Evolutionary conservation across 2,113 vertebrate species (phyloP).

Genomic region (Cnemophilus loriae): DNA sequence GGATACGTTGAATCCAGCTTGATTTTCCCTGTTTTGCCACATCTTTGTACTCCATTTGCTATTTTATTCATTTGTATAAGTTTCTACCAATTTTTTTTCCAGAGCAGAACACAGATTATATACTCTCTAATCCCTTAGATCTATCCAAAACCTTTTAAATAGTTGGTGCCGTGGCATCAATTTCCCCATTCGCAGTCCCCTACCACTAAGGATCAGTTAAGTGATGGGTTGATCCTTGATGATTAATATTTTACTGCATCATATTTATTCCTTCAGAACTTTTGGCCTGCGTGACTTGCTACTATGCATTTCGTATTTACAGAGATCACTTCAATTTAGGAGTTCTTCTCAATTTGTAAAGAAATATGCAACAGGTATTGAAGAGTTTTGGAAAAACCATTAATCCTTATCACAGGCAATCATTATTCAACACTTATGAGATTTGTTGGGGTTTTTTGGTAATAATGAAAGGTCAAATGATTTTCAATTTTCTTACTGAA

Average conservation of each 20-base stretch:
- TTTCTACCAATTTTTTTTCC: neutral
- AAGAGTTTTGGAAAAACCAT: neutral
- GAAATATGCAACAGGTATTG: neutral
- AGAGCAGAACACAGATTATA: neutral
- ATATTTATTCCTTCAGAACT: neutral
- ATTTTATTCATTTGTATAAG: neutral
- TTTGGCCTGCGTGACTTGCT: neutral
- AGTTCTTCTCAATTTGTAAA: neutral
- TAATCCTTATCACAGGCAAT: neutral
- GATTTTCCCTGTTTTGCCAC: neutral
- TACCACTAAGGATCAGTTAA: neutral
- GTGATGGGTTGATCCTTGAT: neutral
- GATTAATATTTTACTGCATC: neutral
- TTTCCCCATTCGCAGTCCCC: neutral
- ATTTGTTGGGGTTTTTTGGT: neutral
- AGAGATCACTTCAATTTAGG: neutral
- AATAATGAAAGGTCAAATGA: neutral
- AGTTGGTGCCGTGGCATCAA: neutral
- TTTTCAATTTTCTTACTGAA: neutral
- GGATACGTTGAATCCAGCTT: neutral
- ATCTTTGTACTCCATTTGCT: neutral
- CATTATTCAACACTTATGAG: neutral
- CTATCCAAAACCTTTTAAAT: neutral
- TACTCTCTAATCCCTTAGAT: neutral
- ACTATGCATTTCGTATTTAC: neutral